Evolutionary conservation across 2,797 vertebrate genomes (phyloP), one percentile per base, ranked within the genome.

Genomic region (Thunnus albacares): DNA sequence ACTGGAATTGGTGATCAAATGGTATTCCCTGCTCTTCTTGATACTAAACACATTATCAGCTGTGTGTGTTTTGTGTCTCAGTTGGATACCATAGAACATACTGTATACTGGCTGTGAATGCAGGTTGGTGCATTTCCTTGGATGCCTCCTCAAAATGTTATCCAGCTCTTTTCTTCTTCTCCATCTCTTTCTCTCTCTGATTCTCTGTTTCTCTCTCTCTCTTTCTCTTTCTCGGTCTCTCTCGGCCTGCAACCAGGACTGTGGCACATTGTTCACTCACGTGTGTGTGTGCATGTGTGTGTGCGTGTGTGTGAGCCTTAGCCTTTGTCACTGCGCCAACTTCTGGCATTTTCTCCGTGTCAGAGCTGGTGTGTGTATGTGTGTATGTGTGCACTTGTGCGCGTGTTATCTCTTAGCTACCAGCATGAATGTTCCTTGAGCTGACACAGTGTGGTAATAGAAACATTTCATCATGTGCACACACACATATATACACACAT

Each of bases 351-450:
- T 56, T 38, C 10, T 52, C 28, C 38, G 17, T 55, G 45, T 53
- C 35, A 47, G 41, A 49, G 38, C n/a, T 30, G 35, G 56, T 68
- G 41, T 71, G 43, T 64, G 28, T 74, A 22, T 33, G 26, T 13
- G 30, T 67, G 18, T 18, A 20, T 53, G 58, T 53, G 5, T 33
- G 30, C 30, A 13, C 28, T 24, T 59, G 28, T 61, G 38, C 47
- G 66, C 28, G 5, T 30, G 28, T 84, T 69, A 78, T 85, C 71
- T 80, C 59, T 58, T n/a, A 47, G 67, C 57, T 56, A 30, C 75
- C 77, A 80, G 75, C 71, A n/a, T 65, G 60, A 82, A 63, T 76
- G 63, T 71, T 62, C 62, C 24, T 45, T 7, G n/a, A 62, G 79
- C 28, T 71, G 55, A 71, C 69, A 57, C 45, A 49, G 30, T 57